These are phyloP conservation scores for Elachura formosa DNA, from an alignment of 2,113 vertebrate species.

Conservation along the genomic window DNA sequence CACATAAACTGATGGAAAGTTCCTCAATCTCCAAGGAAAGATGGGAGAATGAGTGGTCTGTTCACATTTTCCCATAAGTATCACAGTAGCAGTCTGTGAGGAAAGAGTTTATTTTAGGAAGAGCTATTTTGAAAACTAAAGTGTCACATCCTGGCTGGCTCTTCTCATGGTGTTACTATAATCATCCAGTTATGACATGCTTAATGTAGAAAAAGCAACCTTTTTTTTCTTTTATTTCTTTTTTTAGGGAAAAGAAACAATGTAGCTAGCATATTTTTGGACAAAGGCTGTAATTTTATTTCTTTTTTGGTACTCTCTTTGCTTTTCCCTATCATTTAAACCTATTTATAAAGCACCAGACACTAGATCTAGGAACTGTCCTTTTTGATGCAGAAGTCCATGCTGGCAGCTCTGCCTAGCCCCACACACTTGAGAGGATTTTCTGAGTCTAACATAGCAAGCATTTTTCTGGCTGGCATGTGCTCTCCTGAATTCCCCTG, in stretches of 20 bases:
- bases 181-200: constrained; percentile 59
- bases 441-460: neutral
- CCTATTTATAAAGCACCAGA: constrained; percentile 36
- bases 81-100: constrained; percentile 43
- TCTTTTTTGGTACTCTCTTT: neutral
- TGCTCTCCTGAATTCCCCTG: neutral
- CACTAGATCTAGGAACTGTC: constrained; percentile 16
- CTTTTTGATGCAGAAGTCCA: neutral
- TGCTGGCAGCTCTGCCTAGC: neutral
- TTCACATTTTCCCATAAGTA: constrained; percentile 30
- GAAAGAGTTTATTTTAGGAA: constrained; percentile 70
- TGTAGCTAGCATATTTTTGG: constrained; percentile 59
- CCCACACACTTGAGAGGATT: neutral
- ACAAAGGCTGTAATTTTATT: constrained; percentile 43
- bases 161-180: constrained; percentile 65
- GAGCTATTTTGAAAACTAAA: constrained; percentile 64
- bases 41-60: constrained; percentile 34
- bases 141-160: constrained; percentile 67
- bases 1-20: constrained; percentile 36
- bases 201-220: constrained; percentile 61
- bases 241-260: constrained; percentile 50
- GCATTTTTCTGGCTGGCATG: neutral
- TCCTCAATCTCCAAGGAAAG: constrained; percentile 8
- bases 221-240: neutral
- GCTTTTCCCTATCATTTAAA: neutral